Percentiles rank a stretch among this genome's conserved stretches.
These are phyloP conservation scores for Siniperca knerii DNA, from an alignment of 2,113 vertebrate species.

Conservation along the genomic window DNA sequence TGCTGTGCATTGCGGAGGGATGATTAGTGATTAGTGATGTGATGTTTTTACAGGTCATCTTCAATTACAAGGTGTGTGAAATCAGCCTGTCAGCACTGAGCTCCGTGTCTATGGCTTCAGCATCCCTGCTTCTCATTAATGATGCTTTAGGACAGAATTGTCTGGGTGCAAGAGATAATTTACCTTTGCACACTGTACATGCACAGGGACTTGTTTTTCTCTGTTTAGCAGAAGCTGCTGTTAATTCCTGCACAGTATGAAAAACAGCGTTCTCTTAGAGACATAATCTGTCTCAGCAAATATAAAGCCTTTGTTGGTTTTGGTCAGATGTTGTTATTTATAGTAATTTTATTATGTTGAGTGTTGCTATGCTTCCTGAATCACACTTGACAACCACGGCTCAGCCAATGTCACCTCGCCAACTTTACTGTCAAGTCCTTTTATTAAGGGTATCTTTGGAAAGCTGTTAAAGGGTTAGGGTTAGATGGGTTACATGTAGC, in stretches of 20 bases:
- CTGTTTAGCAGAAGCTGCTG: background rate
- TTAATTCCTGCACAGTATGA: slow-evolving; percentile 10
- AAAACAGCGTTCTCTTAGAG: background rate
- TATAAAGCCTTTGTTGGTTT: background rate
- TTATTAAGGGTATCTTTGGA: background rate
- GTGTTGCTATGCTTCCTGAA: slow-evolving; percentile 2
- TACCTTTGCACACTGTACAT: background rate
- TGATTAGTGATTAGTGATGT: slow-evolving; percentile 22
- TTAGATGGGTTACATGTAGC: background rate
- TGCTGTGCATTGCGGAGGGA: background rate
- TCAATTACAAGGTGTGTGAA: slow-evolving; percentile 43
- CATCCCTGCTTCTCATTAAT: background rate
- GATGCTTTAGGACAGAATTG: background rate
- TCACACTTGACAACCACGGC: slow-evolving; percentile 3
- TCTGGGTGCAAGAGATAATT: background rate
- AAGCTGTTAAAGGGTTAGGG: background rate
- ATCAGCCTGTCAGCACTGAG: slow-evolving; percentile 1
- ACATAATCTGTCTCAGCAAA: slow-evolving; percentile 1
- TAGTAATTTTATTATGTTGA: slow-evolving; percentile 20
- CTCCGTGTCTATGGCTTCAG: background rate
- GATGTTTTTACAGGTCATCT: slow-evolving; percentile 12
- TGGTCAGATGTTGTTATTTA: slow-evolving; percentile 5
- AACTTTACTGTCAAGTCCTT: background rate
- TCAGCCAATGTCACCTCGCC: background rate
- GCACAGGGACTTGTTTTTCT: background rate